Conservation (phyloP, 2,797 vertebrate genomes). For the Harpagifer antarcticus region DNA sequence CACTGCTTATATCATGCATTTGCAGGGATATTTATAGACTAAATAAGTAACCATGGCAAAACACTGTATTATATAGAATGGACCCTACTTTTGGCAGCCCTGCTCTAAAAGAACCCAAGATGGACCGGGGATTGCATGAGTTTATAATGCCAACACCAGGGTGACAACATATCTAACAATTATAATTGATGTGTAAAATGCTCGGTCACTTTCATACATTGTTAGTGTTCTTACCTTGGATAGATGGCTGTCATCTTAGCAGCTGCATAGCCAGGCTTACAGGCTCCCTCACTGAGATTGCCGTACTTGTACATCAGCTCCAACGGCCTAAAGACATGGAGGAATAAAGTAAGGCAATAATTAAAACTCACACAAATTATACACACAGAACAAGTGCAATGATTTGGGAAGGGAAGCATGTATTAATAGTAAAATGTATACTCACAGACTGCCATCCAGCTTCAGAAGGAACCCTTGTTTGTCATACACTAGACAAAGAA, state of each 20-base stretch:
- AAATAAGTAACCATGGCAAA: too few relatives aligned
- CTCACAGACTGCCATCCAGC: conserved; percentile 91
- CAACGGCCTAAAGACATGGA: conserved; percentile 74
- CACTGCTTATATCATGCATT: not conserved
- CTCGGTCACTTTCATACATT: not conserved
- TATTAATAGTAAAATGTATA: conserved; percentile 60
- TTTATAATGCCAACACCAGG: not conserved
- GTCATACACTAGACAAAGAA: conserved; percentile 88
- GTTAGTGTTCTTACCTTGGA: conserved; percentile 87
- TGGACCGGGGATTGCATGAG: not conserved
- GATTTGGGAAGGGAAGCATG: not conserved
- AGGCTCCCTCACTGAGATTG: conserved; percentile 91
- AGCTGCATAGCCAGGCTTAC: conserved; percentile 90
- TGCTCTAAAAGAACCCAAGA: not conserved
- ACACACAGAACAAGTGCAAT: not conserved
- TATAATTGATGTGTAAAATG: not conserved
- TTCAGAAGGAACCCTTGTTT: conserved; percentile 91
- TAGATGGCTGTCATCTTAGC: conserved; percentile 93
- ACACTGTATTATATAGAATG: too few relatives aligned
- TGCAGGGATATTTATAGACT: not conserved
- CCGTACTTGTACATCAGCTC: conserved; percentile 85
- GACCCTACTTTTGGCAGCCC: too few relatives aligned
- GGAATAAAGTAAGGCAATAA: not conserved
- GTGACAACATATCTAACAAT: not conserved
- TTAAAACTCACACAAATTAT: not conserved